A percentile compares a stretch with the other conserved stretches of the same genome.
These are phyloP conservation scores for Chelonus insularis DNA, from an alignment of 1,140 invertebrate genomes.

Conservation along the genomic window DNA sequence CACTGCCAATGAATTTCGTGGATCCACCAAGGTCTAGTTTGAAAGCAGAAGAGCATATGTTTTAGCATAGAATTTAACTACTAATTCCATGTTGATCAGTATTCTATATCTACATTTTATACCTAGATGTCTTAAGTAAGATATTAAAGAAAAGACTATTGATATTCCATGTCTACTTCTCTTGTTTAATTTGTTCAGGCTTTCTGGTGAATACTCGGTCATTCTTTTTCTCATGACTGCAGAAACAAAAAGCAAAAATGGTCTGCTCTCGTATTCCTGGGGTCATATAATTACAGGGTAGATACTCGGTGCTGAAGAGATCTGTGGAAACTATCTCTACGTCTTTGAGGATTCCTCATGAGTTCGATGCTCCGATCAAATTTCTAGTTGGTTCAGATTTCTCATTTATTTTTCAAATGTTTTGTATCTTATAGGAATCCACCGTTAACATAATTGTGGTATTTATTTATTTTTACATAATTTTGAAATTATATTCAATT, in stretches of 20 bases:
- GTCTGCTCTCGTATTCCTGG: conserved; percentile 1
- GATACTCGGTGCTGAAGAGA: conserved; percentile 12
- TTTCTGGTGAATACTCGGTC: neutral
- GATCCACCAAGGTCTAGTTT: neutral
- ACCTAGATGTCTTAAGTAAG: too few species aligned
- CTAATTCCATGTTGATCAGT: too few species aligned
- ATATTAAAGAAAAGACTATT: too few species aligned
- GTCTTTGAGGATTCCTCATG: conserved; percentile 16
- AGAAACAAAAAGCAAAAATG: neutral
- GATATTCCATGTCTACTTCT: too few species aligned
- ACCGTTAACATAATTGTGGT: too few species aligned
- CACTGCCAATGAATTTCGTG: too few species aligned
- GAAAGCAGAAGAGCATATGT: conserved; percentile 26
- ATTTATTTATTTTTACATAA: too few species aligned
- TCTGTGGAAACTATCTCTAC: conserved; percentile 24
- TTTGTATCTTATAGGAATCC: too few species aligned
- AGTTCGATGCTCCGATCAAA: neutral
- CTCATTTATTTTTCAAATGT: too few species aligned
- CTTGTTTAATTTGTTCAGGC: neutral
- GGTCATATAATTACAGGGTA: conserved; percentile 35
- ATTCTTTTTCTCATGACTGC: neutral
- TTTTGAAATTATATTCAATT: too few species aligned
- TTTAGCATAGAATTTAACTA: conserved; percentile 23
- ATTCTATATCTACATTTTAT: too few species aligned
- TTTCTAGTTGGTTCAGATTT: neutral